These are phyloP conservation scores for Isotomurus palustris DNA, from an alignment of 2,888 invertebrate genomes.

Conservation along the genomic window DNA sequence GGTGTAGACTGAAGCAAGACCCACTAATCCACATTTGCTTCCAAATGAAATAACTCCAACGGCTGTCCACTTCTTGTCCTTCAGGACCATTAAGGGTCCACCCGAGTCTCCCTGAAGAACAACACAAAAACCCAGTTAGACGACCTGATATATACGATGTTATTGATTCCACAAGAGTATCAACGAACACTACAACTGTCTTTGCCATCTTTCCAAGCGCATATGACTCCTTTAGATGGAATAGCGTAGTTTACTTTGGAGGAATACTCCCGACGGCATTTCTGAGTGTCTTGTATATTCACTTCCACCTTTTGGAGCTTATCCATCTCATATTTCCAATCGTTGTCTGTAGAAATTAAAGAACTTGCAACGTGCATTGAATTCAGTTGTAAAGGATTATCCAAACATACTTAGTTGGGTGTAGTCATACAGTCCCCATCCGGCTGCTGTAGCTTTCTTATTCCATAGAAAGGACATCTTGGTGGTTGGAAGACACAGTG, in stretches of 20 bases:
- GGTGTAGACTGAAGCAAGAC: conserved; percentile 26
- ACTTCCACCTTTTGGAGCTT: conserved; percentile 20
- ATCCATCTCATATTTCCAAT: conserved; percentile 15
- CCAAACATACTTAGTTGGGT: too few relatives aligned
- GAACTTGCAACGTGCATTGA: too few relatives aligned
- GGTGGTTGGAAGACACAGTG: conserved; percentile 22
- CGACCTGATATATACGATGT: too few relatives aligned
- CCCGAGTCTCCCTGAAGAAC: conserved; percentile 24
- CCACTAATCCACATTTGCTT: conserved; percentile 18
- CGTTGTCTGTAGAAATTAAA: too few relatives aligned
- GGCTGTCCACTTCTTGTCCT: conserved; percentile 13
- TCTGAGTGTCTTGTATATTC: conserved; percentile 19
- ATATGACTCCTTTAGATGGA: conserved; percentile 25
- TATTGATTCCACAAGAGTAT: too few relatives aligned
- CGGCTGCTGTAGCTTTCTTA: conserved; percentile 10
- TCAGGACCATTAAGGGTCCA: conserved; percentile 13
- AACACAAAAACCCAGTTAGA: not conserved
- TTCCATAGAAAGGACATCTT: not conserved
- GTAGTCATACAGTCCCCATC: conserved; percentile 21
- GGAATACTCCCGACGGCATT: conserved; percentile 18
- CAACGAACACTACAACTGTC: conserved; percentile 28
- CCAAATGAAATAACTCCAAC: conserved; percentile 32
- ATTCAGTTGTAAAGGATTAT: too few relatives aligned
- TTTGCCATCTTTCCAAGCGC: conserved; percentile 19
- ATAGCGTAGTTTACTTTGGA: too few relatives aligned